Conservation (phyloP, 2,888 invertebrate species). For the Caenorhabditis sinica region DNA sequence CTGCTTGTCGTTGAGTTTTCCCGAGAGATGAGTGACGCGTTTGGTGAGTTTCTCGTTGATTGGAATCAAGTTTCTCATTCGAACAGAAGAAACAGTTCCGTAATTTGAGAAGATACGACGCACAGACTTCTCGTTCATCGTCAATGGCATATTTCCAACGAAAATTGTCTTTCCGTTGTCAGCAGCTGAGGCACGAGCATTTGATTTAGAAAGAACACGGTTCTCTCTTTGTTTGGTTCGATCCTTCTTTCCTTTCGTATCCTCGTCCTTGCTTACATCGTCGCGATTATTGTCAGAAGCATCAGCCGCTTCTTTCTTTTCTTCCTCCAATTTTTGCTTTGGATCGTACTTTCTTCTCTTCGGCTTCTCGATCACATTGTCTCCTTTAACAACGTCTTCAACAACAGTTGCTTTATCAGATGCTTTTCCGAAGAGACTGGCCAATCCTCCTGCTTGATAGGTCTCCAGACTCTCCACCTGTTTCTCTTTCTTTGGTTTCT, state of each 20-base stretch:
- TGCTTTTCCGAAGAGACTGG: constrained; percentile 65
- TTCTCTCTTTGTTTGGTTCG: constrained; percentile 67
- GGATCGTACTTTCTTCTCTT: constrained; percentile 55
- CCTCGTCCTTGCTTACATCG: constrained; percentile 6
- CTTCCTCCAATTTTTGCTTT: constrained; percentile 14
- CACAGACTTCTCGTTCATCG: constrained; percentile 65
- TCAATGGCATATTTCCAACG: constrained; percentile 71
- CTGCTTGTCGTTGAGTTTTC: constrained; percentile 69
- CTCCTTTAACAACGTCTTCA: constrained; percentile 55
- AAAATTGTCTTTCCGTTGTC: constrained; percentile 70
- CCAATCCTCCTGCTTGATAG: constrained; percentile 67
- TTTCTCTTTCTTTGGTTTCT: constrained; percentile 23
- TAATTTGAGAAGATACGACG: constrained; percentile 65
- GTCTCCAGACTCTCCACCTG: background rate
- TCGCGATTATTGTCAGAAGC: background rate
- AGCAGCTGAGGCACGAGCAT: constrained; percentile 40
- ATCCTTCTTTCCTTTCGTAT: constrained; percentile 31
- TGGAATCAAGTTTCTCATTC: constrained; percentile 69
- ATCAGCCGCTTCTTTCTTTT: constrained; percentile 13
- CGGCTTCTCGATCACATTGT: constrained; percentile 52
- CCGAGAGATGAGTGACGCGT: constrained; percentile 64
- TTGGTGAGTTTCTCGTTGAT: constrained; percentile 65
- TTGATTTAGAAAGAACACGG: constrained; percentile 54
- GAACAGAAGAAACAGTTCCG: constrained; percentile 67
- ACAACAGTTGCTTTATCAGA: constrained; percentile 37